These are phyloP conservation scores for Steinernema hermaphroditum DNA, from an alignment of 2,888 invertebrate species.

Conservation along the genomic window DNA sequence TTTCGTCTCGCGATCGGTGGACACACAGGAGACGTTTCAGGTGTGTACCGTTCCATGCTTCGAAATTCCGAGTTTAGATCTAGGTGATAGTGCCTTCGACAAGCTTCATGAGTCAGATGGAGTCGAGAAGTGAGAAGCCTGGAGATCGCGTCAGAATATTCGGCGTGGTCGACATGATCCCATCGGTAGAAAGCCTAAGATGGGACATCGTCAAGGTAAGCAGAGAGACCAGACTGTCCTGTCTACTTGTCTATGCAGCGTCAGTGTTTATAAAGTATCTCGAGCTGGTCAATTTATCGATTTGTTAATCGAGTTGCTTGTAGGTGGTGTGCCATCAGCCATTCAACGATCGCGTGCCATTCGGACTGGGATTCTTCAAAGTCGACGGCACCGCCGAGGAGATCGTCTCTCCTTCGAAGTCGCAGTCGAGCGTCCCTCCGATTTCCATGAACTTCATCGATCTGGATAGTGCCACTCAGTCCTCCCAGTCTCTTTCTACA, in stretches of 20 bases:
- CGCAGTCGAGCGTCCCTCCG: not conserved
- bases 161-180: not conserved
- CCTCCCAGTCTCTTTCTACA: not conserved
- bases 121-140: not conserved
- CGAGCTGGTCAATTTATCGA: too few relatives aligned
- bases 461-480: not conserved
- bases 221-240: too few relatives aligned
- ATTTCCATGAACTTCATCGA: constrained; percentile 8
- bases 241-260: too few relatives aligned
- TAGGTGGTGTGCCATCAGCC: constrained; percentile 7
- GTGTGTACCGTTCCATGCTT: too few relatives aligned
- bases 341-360: not conserved
- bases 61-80: not conserved
- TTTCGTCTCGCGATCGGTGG: not conserved
- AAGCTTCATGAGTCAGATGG: constrained; percentile 12
- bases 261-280: too few relatives aligned
- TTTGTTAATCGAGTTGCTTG: too few relatives aligned
- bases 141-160: constrained; percentile 2
- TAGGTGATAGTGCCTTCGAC: constrained; percentile 8
- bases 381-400: constrained; percentile 4
- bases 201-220: constrained; percentile 12
- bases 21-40: not conserved
- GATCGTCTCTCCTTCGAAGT: not conserved
- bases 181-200: not conserved
- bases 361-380: constrained; percentile 16